Evolutionary conservation across 2,888 invertebrate species (phyloP).

Genomic region (Arrhopalites spinosus): DNA sequence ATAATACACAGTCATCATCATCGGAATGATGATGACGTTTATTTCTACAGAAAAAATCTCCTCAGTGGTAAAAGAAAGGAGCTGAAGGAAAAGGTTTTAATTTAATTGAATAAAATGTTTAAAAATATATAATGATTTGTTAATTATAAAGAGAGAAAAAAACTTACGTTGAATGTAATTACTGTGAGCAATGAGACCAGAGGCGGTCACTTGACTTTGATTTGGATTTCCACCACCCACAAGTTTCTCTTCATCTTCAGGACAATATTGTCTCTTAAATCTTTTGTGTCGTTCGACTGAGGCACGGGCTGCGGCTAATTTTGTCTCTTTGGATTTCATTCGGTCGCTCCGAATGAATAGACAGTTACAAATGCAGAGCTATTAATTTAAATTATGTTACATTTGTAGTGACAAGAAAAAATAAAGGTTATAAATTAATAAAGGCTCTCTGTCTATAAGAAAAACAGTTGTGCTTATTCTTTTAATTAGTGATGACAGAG

Average conservation of each 20-base stretch:
- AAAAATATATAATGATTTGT: background rate
- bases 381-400: background rate
- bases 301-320: constrained; percentile 19
- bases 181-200: constrained; percentile 5
- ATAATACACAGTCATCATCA: no score
- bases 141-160: background rate
- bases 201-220: constrained; percentile 11
- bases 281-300: constrained; percentile 21
- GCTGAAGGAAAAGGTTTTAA: no score
- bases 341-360: constrained; percentile 36
- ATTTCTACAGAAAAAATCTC: no score
- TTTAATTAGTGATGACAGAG: no score
- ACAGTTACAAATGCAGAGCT: constrained; percentile 38
- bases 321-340: constrained; percentile 24
- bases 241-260: constrained; percentile 10
- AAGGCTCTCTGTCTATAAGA: no score
- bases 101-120: no score
- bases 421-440: background rate
- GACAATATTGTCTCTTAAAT: constrained; percentile 15
- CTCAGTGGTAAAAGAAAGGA: no score
- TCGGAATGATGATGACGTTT: no score
- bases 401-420: background rate
- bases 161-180: constrained; percentile 29
- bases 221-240: background rate
- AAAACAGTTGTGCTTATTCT: no score